Evolutionary conservation across 2,113 vertebrate genomes (phyloP).

Genomic region (Datnioides undecimradiatus): DNA sequence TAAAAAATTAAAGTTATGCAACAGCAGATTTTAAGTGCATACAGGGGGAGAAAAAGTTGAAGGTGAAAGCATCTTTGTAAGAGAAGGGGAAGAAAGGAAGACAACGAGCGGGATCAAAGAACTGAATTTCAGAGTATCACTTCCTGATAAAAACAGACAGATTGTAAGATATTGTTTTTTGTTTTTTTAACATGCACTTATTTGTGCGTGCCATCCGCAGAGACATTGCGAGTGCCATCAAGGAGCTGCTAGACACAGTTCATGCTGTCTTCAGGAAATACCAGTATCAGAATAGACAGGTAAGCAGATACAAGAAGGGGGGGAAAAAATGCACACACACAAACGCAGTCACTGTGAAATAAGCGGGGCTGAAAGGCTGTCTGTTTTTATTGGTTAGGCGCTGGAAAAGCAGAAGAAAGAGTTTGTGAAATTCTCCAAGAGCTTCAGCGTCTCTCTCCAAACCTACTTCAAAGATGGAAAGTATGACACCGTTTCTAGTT

Average conservation of each 20-base stretch:
- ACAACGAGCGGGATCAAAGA: conserved; percentile 48
- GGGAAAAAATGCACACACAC: not conserved
- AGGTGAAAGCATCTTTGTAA: conserved; percentile 40
- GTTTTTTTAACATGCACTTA: not conserved
- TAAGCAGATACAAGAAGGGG: conserved; percentile 45
- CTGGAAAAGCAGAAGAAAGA: conserved; percentile 99
- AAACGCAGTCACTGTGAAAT: conserved; percentile 38
- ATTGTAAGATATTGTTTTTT: conserved; percentile 31
- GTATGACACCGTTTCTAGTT: conserved; percentile 82
- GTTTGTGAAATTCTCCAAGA: conserved; percentile 99
- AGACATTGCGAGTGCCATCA: conserved; percentile 97
- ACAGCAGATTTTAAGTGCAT: conserved; percentile 25
- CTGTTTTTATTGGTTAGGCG: conserved; percentile 84
- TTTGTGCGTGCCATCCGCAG: conserved; percentile 75
- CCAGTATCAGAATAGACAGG: conserved; percentile 94
- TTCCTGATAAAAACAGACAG: conserved; percentile 45
- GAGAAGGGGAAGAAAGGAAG: conserved; percentile 27
- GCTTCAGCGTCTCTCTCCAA: conserved; percentile 98
- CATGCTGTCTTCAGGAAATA: conserved; percentile 97
- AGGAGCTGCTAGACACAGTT: conserved; percentile 96
- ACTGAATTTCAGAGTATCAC: conserved; percentile 25
- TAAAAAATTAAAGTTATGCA: conserved; percentile 52
- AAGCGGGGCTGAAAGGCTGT: conserved; percentile 61
- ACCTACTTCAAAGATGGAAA: conserved; percentile 99
- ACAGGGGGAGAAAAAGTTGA: conserved; percentile 37